Evolutionary conservation across 2,113 vertebrate species (phyloP), one percentile per base, ranked within the genome.

Genomic region (Heterotis niloticus): DNA sequence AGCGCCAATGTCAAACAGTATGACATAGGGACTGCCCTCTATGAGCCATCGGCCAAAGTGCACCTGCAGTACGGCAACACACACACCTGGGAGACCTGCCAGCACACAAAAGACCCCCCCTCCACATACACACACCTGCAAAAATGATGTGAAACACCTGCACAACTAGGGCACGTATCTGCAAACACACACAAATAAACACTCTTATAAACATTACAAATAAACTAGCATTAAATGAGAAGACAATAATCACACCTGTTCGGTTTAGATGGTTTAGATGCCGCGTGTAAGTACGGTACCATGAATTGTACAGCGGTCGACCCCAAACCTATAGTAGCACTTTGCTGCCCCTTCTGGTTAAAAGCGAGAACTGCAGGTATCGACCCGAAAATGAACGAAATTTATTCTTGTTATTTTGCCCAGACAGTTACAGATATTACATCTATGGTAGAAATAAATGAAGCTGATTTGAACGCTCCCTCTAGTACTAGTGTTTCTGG

Each of bases 41-140:
- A 98, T 97, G 76, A 99, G 86, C 98, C 98, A 99, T 59, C 95
- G 93, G 79, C 98, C 98, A 82, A 95, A 99, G 83, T 92, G 89
- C 18, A 96, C 96, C 98, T 99, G 82, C 3, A 68, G 77, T 77
- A 83, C 29, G 75, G 20, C 72, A 59, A 62, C 24, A 71, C 23
- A 71, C 23, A 60, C 18, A n/a, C 13, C 26, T 29, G 71, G 54
- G 18, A 59, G 52, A 9, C 13, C 18, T 23, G 12, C 74, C 10
- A 14, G 14, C 60, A 5, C 14, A 52, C 34, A 59, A 29, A 80
- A 18, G 67, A 34, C 52, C 7, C 51, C 62, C 17, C 76, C 51
- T 16, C 7, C 26, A 44, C 34, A n/a, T 28, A 16, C 3, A 1
- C 59, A 20, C 59, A 62, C 18, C 13, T 12, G 59, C 1, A 44